Evolutionary conservation across 2,113 vertebrate genomes (phyloP), one percentile per base, ranked within the genome.

Genomic region (Cygnus buccinator): DNA sequence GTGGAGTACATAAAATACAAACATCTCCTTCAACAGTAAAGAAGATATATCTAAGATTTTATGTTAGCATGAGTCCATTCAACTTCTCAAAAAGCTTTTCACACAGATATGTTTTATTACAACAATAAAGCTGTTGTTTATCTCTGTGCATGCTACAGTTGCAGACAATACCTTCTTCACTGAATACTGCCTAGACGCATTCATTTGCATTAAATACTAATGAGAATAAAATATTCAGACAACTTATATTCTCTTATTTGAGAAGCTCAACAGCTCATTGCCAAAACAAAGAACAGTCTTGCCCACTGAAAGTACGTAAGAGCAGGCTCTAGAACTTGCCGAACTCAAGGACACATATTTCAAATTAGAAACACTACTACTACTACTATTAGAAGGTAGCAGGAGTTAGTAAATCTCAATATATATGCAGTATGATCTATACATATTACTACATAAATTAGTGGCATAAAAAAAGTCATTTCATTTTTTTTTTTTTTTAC

Each of bases 381-480:
- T 41, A 25, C 26, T 65, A 3, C 50, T 25, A 25, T 25, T 52
- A 57, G 58, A 37, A 62, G 11, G n/a, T 11, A 57, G 48, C 59
- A 77, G 22, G 28, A 57, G 22, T 57, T 61, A 78, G 13, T 21
- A 57, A 3, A 9, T 39, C 23, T 13, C 59, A 31, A 26, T 14
- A 16, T 23, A 35, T 7, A 26, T 29, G 22, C 52, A 57, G 7
- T 44, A 29, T 11, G 37, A 72, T 26, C 50, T 54, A 48, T 15
- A 52, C 29, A 18, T 20, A 33, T 20, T 18, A 15, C 33, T 72
- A 31, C 13, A 29, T 13, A 21, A 39, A 63, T 29, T 6, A 43
- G 25, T 16, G 25, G 26, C 0, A 0, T 43, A 19, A 79, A 23
- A 41, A 59, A 43, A 8, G 46, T 44, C 0, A 23, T 43, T 58